Evolutionary conservation across 1,140 invertebrate species (phyloP).

Genomic region (Papilio helenus): DNA sequence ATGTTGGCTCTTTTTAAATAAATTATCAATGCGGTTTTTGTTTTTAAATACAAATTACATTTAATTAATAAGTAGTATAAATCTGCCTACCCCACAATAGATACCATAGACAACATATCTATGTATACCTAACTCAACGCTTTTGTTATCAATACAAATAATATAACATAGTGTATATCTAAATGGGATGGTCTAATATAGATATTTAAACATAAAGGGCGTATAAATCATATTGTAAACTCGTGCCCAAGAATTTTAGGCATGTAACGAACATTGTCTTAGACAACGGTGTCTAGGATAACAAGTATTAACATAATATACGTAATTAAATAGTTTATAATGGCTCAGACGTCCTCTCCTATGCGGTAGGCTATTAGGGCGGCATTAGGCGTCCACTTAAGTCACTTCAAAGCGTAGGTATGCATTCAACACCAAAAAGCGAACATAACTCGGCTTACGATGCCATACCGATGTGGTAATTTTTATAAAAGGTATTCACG

Average conservation of each 20-base stretch:
- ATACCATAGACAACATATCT: too few relatives aligned
- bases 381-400: conserved; percentile 18
- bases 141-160: conserved; percentile 6
- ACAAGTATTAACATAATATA: conserved; percentile 25
- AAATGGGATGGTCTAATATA: neutral
- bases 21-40: too few relatives aligned
- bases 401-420: conserved; percentile 26
- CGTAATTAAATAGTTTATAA: conserved; percentile 32
- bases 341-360: conserved; percentile 22
- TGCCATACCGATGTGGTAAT: conserved; percentile 53
- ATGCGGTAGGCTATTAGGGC: conserved; percentile 29
- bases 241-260: conserved; percentile 13
- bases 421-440: conserved; percentile 35
- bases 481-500: conserved; percentile 55
- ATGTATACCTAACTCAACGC: neutral
- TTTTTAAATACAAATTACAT: too few relatives aligned
- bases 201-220: neutral
- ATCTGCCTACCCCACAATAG: neutral
- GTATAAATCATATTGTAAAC: conserved; percentile 18
- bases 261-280: conserved; percentile 23
- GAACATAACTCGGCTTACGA: conserved; percentile 39
- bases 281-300: neutral
- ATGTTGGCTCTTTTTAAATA: neutral
- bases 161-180: neutral
- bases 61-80: too few relatives aligned